phyloP scores from a whole-genome alignment of 2,797 vertebrate genomes.

The Tangara arthus region DNA sequence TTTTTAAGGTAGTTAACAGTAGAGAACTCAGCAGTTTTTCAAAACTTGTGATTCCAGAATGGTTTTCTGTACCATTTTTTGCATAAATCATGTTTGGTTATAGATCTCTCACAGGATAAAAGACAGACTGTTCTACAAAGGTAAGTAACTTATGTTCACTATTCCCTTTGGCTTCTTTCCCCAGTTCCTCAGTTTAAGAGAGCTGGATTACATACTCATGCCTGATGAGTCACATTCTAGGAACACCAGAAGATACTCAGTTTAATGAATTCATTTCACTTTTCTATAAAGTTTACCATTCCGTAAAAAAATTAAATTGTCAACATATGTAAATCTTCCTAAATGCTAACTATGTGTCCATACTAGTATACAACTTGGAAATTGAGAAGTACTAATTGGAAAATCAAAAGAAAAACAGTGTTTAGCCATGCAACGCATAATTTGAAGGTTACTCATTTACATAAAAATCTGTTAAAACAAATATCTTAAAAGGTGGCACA shows the following conservation, averaged over 20 bases:
- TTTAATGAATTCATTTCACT: not conserved
- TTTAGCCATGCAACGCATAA: not conserved
- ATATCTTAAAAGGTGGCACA: not conserved
- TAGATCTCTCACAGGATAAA: not conserved
- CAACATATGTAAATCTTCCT: not conserved
- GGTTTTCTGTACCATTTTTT: not conserved
- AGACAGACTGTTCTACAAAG: not conserved
- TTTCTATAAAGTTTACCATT: not conserved
- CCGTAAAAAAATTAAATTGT: not conserved
- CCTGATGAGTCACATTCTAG: constrained; percentile 40
- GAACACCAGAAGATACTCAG: constrained; percentile 19
- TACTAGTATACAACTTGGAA: not conserved
- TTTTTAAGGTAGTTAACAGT: not conserved
- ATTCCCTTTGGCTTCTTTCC: constrained; percentile 2
- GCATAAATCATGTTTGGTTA: not conserved
- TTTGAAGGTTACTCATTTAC: not conserved
- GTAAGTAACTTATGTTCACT: not conserved
- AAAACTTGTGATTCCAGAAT: not conserved
- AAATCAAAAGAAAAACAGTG: not conserved
- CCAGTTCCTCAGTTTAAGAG: not conserved
- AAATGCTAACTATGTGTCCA: not conserved
- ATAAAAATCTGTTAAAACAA: not conserved
- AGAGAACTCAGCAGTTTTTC: not conserved
- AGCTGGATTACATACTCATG: not conserved
- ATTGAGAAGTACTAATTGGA: not conserved